Conservation (phyloP, 2,797 vertebrate species). For the Enteromius unitaeniatus region DNA sequence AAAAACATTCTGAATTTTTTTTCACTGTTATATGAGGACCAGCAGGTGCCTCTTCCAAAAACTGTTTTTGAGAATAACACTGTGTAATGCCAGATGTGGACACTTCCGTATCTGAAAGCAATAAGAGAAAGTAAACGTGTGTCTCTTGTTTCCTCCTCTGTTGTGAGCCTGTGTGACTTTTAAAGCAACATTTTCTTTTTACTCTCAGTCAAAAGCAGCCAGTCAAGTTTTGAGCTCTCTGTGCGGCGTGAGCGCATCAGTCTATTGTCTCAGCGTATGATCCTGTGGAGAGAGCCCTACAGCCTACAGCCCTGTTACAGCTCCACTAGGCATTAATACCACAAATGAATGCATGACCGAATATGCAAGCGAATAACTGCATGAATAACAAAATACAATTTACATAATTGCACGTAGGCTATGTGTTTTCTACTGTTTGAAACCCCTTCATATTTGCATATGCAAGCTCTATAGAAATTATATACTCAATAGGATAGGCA, state of each 20-base stretch:
- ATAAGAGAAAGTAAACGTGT: conserved; percentile 2
- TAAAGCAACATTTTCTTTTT: neutral
- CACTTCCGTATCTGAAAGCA: conserved; percentile 24
- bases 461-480: conserved; percentile 79
- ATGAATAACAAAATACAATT: conserved; percentile 82
- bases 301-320: conserved; percentile 69
- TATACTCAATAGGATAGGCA: conserved; percentile 80
- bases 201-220: conserved; percentile 30
- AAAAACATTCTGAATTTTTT: conserved; percentile 2
- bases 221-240: conserved; percentile 39
- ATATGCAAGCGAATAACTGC: conserved; percentile 79
- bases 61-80: conserved; percentile 33
- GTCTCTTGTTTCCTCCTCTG: neutral
- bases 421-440: conserved; percentile 77
- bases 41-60: conserved; percentile 47
- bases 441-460: conserved; percentile 76
- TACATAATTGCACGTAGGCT: conserved; percentile 82
- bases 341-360: conserved; percentile 82
- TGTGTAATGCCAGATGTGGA: conserved; percentile 37
- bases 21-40: conserved; percentile 4
- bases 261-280: conserved; percentile 71
- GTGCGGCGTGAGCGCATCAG: conserved; percentile 19
- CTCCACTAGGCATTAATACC: conserved; percentile 74
- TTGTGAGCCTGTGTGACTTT: conserved; percentile 24
- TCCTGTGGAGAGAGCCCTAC: conserved; percentile 69